Evolutionary conservation across 2,888 invertebrate genomes (phyloP).

Genomic region (Deilephila porcellus): DNA sequence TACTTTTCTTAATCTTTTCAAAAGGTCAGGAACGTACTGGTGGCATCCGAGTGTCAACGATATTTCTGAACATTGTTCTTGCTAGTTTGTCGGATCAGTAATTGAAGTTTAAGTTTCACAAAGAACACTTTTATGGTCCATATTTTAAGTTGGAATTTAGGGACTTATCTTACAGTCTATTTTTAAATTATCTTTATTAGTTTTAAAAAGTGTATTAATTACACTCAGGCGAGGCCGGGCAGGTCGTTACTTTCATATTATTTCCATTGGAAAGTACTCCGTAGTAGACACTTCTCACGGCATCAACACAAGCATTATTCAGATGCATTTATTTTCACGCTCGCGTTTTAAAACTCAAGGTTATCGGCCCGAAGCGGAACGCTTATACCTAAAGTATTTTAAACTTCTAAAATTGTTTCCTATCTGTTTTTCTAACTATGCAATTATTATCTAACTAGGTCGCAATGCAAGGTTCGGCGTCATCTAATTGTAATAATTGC

Average conservation of each 20-base stretch:
- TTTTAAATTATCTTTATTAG: too few relatives aligned
- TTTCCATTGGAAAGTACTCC: neutral
- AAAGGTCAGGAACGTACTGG: too few relatives aligned
- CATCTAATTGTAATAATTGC: neutral
- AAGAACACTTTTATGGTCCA: too few relatives aligned
- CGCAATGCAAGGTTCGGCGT: constrained; percentile 2
- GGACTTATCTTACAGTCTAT: too few relatives aligned
- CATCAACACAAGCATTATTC: constrained; percentile 9
- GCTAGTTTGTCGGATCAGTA: too few relatives aligned
- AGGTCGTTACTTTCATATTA: neutral
- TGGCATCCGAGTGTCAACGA: too few relatives aligned
- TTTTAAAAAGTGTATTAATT: too few relatives aligned
- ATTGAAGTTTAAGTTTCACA: too few relatives aligned
- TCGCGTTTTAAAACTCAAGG: constrained; percentile 8
- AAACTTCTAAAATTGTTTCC: neutral
- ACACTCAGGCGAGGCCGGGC: too few relatives aligned
- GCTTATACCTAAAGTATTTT: neutral
- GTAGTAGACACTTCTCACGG: neutral
- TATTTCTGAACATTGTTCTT: too few relatives aligned
- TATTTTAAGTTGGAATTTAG: too few relatives aligned
- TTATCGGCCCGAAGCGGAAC: constrained; percentile 26
- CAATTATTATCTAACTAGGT: constrained; percentile 29
- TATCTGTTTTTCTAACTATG: constrained; percentile 14
- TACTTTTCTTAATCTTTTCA: too few relatives aligned
- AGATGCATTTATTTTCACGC: constrained; percentile 22